These are phyloP conservation scores for Ylistrum balloti DNA, from an alignment of 1,140 invertebrate species.

Conservation along the genomic window DNA sequence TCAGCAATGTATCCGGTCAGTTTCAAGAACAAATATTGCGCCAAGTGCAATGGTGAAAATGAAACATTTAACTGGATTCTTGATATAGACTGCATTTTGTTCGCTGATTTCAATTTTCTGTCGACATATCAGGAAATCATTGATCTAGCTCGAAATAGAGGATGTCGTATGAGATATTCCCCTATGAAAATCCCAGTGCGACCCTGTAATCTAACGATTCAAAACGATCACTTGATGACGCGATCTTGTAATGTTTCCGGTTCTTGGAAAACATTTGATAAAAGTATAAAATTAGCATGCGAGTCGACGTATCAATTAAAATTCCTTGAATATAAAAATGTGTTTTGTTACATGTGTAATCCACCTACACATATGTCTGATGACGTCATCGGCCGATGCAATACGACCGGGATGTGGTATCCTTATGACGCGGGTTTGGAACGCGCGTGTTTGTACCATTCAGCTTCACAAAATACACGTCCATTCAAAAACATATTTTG, in stretches of 20 bases:
- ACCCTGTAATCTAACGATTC: neutral
- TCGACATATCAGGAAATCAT: slow-evolving; percentile 51
- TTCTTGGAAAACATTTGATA: neutral
- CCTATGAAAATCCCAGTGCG: neutral
- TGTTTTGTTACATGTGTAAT: slow-evolving; percentile 53
- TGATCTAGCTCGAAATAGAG: neutral
- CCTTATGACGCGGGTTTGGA: neutral
- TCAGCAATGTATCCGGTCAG: neutral
- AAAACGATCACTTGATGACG: neutral
- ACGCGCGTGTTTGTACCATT: slow-evolving; percentile 4
- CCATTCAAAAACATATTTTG: slow-evolving; percentile 53
- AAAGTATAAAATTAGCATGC: slow-evolving; percentile 40
- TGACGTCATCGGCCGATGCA: slow-evolving; percentile 40
- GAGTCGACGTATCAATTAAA: neutral
- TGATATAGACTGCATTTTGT: slow-evolving; percentile 48
- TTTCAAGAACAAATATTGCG: slow-evolving; percentile 51
- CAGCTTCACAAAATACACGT: neutral
- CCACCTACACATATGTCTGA: neutral
- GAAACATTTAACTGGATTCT: neutral
- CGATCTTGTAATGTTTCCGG: neutral
- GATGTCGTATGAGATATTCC: slow-evolving; percentile 41
- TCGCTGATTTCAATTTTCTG: slow-evolving; percentile 58
- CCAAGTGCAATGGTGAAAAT: slow-evolving; percentile 51
- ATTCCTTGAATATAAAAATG: slow-evolving; percentile 43
- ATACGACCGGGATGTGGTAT: slow-evolving; percentile 29